Evolutionary conservation across 2,888 invertebrate species (phyloP), one percentile per base, ranked within the genome.

Genomic region (Lithophane semibrunnea): DNA sequence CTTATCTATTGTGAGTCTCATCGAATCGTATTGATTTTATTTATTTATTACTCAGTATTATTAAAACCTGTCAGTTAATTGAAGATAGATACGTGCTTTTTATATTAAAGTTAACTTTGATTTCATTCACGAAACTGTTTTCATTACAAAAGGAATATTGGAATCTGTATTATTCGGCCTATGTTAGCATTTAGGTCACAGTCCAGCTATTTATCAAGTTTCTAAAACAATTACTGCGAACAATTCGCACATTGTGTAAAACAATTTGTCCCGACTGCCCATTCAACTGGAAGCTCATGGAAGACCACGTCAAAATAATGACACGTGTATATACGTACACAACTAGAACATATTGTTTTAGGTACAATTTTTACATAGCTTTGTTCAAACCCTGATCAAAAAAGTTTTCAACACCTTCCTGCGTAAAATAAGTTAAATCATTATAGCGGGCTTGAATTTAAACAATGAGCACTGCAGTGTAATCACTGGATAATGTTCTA

Each of bases 261-360:
- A 52, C 37, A 37, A 37, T 54, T 61, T 4, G 61, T 52, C 5
- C n/a, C 21, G 16, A 16, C 44, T 56, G 49, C 60, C 10, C 58
- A 3, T 29, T 70, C 56, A n/a, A 52, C 58, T 63, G 52, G n/a
- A 24, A 83, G 37, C 58, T 18, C 44, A 68, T 29, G n/a, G 24
- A 64, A 71, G 47, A 64, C 7, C 61, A 66, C 54, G 21, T 37
- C 60, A 21, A 21, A 69, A 60, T 65, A 65, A 60, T 44, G 68
- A 65, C 49, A 54, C 65, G 13, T 16, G 47, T 10, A 13, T 10
- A 18, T 13, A 12, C 4, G 8, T 9, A 54, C 21, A 24, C 10
- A 54, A 16, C 3, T 68, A 18, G 13, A 4, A 24, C 16, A 16
- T 52, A 29, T 47, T n/a, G 0, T 37, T 7, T 10, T 42, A 42